Evolutionary conservation across 2,113 vertebrate genomes (phyloP), one percentile per base, ranked within the genome.

Genomic region (Microcebus tavaratra): DNA sequence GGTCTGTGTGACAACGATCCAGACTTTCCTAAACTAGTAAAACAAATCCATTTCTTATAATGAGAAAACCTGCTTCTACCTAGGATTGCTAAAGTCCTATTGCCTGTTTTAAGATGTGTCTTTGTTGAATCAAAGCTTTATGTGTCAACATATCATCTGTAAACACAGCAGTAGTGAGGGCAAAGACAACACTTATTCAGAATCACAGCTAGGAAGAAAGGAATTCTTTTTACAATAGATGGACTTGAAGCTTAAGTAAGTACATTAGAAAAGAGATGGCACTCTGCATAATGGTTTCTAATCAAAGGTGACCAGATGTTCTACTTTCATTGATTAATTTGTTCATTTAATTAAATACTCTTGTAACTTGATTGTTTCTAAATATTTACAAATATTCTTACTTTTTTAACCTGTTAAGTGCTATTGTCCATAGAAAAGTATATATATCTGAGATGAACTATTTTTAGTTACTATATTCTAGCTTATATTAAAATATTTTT

Each of bases 261-360:
- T 13, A 1, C 17, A 67, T 81, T 92, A 70, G 90, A 93, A 93
- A 42, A 31, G 0, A 67, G n/a, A 68, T 45, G 8, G 23, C 81
- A 94, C 91, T 96, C 63, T 81, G 0, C 2, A 4, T 67, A 89
- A 90, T 70, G 90, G 95, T 90, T 92, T 88, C 53, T 42, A 95
- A 95, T 57, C 65, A 96, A 88, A 97, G 89, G 29, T 98, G 63
- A 97, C 87, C 95, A 98, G 97, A 98, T 98, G 93, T 96, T 97
- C 65, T 86, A 80, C 23, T 98, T 97, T 72, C 83, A 95, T 20
- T 95, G 75, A 96, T 95, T 92, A 97, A 95, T 68, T 12, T 1
- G 6, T 92, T 89, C 73, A 42, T 80, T 97, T 63, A 48, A 1
- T 48, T 76, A 76, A 88, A 78, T 93, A 48, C 1, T 1, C 39